Base-by-base conservation (phyloP, 2,113 vertebrate species). In the Cricetomys ansorgei region DNA sequence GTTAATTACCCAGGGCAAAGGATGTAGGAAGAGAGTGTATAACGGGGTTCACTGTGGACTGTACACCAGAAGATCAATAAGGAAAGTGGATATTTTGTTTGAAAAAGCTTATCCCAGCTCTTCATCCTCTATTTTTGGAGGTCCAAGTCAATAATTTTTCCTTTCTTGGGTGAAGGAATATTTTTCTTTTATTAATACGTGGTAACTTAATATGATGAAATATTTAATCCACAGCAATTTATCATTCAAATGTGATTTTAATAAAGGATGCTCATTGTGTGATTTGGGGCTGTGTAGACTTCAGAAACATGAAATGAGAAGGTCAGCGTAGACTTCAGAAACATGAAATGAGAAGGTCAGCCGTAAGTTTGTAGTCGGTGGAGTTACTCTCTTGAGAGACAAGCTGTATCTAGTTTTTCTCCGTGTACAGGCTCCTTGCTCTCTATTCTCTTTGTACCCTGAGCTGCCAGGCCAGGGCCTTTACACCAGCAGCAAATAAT, bases 1-100 rank as follows among this genome's bases (percentile, higher is more conserved):
- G 96, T 89, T 95, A 80, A 16, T 88, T 50, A 88, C 3, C 75
- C 65, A 94, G 15, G 86, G 70, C 90, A 34, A n/a, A 95, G 8
- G 45, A 55, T 23, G 73, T 83, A 23, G 13, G 45, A 70, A 34
- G 50, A 96, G n/a, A 76, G 81, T 88, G 55, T 95, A 79, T 80
- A 94, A 92, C 31, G 77, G 77, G 93, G 53, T 72, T 94, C 43
- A 25, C 10, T 31, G 13, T 90, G 87, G 64, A 76, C 27, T 31
- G 34, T 27, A 1, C 0, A 84, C 64, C 55, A 29, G 0, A 6
- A 86, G 70, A 83, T 79, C 79, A 65, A 91, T 62, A 70, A 64
- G 34, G 37, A 48, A 91, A 95, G 88, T 57, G 59, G 70, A 76
- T 29, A 10, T 92, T 93, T 79, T 93, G 34, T 59, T 85, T 93